Evolutionary conservation across 2,797 vertebrate species (phyloP), one percentile per base, ranked within the genome.

Genomic region (Poecilia wingei): DNA sequence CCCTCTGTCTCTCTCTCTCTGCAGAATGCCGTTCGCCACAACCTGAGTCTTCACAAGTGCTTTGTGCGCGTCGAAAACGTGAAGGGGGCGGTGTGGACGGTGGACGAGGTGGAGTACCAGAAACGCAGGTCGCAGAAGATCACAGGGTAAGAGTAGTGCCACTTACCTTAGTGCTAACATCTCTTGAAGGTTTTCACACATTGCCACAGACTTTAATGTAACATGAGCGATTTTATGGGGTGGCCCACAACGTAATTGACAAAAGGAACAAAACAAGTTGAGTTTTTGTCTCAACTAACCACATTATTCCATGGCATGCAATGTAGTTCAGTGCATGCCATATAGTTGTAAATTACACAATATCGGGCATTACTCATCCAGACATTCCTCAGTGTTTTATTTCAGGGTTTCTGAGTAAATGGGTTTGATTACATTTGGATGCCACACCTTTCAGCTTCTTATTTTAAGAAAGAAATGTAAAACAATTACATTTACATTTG

Each of bases 11-110:
- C 39, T 95, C 86, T 95, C 85, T 95, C 89, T 93, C 49, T 55
- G 89, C 95, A 99, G 98, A 99, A 99, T 87, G 98, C 98, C 71
- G 98, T 99, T 80, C 97, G 98, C 95, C 98, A 99, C 96, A 99
- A 99, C 96, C 98, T 99, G 89, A 99, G 98, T 91, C 97, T 99
- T 96, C 98, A 99, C 97, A 99, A 99, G 95, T 99, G 98, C 98
- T 99, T 99, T 95, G 98, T 99, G 95, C 97, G 98, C 77, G 98
- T 99, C 93, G 98, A 99, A 96, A 99, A 99, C 87, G 98, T 99
- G 94, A 99, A 99, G 95, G 98, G 98, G 87, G 98, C 98, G 75
- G 98, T 99, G 89, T 99, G 98, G 98, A 99, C 98, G 74, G 98
- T 99, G 88, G 98, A 99, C 72, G 98, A 99, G 96, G 95, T 98